phyloP scores from a whole-genome alignment of 2,888 invertebrate species.

The Bursaphelenchus okinawaensis region DNA sequence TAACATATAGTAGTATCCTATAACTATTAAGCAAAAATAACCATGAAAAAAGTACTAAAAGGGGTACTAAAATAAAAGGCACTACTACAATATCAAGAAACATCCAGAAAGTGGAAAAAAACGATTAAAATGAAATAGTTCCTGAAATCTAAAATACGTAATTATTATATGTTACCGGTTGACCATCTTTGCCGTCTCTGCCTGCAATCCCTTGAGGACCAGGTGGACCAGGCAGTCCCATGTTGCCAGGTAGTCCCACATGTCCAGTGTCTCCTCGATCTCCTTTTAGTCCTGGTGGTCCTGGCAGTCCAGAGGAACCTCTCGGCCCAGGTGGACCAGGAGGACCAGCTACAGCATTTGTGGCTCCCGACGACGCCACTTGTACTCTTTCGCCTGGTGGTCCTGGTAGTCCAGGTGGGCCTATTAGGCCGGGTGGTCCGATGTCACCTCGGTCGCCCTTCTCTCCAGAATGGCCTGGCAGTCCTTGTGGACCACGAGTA shows the following conservation, averaged over 20 bases:
- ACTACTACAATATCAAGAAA: neutral
- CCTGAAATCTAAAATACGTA: too few relatives aligned
- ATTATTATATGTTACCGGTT: constrained; percentile 25
- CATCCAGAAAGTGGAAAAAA: neutral
- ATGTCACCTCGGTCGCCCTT: neutral
- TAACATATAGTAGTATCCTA: too few relatives aligned
- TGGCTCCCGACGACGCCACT: neutral
- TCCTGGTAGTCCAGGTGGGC: constrained; percentile 50
- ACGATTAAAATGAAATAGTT: neutral
- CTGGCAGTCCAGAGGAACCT: constrained; percentile 36
- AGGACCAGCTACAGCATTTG: constrained; percentile 36
- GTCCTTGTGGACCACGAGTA: constrained; percentile 12
- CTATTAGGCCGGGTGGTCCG: constrained; percentile 28
- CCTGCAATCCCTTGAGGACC: constrained; percentile 46
- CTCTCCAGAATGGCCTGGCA: constrained; percentile 20
- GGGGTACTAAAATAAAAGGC: neutral
- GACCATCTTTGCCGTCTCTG: constrained; percentile 33
- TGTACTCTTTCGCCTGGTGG: constrained; percentile 38
- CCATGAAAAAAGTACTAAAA: constrained; percentile 4
- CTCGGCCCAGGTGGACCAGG: constrained; percentile 39
- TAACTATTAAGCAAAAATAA: constrained; percentile 15
- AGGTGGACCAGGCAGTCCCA: constrained; percentile 51
- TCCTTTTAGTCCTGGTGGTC: constrained; percentile 36
- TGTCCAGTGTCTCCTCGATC: constrained; percentile 33
- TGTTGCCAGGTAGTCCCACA: constrained; percentile 43